A percentile compares a stretch with the other conserved stretches of the same genome.
phyloP scores from a whole-genome alignment of 2,113 vertebrate species.

The Cebidichthys violaceus region DNA sequence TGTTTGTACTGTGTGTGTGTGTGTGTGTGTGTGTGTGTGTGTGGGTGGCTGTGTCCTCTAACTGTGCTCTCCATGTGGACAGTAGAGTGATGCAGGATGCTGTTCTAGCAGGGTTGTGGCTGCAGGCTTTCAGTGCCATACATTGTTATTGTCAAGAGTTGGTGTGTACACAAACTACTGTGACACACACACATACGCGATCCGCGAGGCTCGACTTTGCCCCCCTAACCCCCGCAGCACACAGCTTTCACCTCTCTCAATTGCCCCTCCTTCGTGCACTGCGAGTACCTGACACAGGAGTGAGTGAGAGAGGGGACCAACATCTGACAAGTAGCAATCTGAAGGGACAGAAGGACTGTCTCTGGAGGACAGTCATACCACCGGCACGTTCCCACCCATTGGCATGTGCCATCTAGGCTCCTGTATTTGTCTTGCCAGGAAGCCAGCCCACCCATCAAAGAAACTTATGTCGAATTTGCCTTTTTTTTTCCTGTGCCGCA shows the following conservation, averaged over 20 bases:
- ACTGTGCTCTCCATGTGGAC: slow-evolving; percentile 59
- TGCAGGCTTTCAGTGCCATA: slow-evolving; percentile 79
- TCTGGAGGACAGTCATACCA: slow-evolving; percentile 22
- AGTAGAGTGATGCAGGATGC: slow-evolving; percentile 69
- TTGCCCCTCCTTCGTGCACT: slow-evolving; percentile 22
- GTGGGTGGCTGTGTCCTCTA: slow-evolving; percentile 61
- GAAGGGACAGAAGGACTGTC: slow-evolving; percentile 7
- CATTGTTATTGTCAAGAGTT: slow-evolving; percentile 77
- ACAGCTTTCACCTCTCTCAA: slow-evolving; percentile 22
- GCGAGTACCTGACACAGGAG: slow-evolving; percentile 1
- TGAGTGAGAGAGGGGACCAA: background rate
- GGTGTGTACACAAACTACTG: slow-evolving; percentile 36
- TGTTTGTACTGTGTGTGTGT: slow-evolving; percentile 45
- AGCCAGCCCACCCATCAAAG: background rate
- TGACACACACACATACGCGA: slow-evolving; percentile 41
- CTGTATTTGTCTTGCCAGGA: background rate
- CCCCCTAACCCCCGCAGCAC: background rate
- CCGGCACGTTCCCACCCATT: slow-evolving; percentile 5
- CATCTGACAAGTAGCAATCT: slow-evolving; percentile 29
- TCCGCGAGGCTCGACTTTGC: slow-evolving; percentile 4
- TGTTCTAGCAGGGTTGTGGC: slow-evolving; percentile 69
- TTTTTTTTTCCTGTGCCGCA: background rate
- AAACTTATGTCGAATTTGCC: background rate
- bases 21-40: slow-evolving; percentile 45
- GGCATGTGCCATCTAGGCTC: background rate